Percentiles rank a stretch among this genome's conserved stretches.
phyloP scores from a whole-genome alignment of 2,113 vertebrate species.

The Taxidea taxus region DNA sequence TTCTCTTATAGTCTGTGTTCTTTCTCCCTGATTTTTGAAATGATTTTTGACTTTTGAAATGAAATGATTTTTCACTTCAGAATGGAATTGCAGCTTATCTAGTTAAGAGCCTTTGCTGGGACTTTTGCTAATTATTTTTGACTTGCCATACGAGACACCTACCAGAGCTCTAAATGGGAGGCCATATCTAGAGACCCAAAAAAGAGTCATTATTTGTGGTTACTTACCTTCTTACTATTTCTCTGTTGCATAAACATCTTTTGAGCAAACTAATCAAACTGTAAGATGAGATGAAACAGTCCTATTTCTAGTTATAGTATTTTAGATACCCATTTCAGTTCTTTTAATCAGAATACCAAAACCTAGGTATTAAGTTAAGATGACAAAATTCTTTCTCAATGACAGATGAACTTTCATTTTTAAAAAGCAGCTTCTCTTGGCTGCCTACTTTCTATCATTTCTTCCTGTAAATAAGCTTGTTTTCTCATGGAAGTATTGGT shows the following conservation, averaged over 20 bases:
- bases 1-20: neutral
- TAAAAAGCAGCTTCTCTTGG: constrained; percentile 54
- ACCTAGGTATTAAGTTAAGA: constrained; percentile 74
- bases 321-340: constrained; percentile 56
- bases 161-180: constrained; percentile 42
- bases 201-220: constrained; percentile 60
- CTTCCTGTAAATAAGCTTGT: neutral
- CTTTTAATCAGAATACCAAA: constrained; percentile 69
- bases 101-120: constrained; percentile 38
- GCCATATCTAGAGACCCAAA: neutral
- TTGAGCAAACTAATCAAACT: constrained; percentile 58
- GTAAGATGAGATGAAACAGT: constrained; percentile 54
- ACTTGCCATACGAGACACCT: neutral
- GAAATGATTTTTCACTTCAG: constrained; percentile 38
- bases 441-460: constrained; percentile 35
- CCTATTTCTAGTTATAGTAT: constrained; percentile 70
- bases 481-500: constrained; percentile 17
- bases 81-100: constrained; percentile 8
- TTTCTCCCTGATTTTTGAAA: neutral
- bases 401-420: constrained; percentile 54
- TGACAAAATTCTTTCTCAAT: constrained; percentile 43
- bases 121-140: constrained; percentile 37
- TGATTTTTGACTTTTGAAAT: neutral
- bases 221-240: constrained; percentile 54
- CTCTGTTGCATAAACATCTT: constrained; percentile 62